Evolutionary conservation across 2,888 invertebrate species (phyloP).

Genomic region (Eucriotettix oculatus): DNA sequence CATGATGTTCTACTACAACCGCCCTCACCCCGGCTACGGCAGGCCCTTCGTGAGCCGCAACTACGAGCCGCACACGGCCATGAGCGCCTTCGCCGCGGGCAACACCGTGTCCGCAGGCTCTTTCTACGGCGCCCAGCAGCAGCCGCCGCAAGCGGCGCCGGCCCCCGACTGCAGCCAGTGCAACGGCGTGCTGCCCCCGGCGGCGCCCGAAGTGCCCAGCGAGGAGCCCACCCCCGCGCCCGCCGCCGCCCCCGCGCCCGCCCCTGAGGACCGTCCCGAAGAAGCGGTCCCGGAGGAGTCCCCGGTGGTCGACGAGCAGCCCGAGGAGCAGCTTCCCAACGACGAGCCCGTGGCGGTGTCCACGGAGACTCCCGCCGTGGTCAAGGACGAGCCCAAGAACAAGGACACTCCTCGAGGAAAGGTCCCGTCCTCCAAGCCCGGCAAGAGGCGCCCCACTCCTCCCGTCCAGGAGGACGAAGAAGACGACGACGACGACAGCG

Average conservation of each 20-base stretch:
- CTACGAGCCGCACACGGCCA: slow-evolving; percentile 21
- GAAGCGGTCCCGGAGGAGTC: not conserved
- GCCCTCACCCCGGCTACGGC: slow-evolving; percentile 15
- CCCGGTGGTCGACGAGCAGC: not conserved
- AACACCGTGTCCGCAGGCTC: slow-evolving; percentile 25
- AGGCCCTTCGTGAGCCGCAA: slow-evolving; percentile 9
- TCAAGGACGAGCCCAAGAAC: not conserved
- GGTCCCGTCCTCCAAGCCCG: not conserved
- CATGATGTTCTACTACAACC: slow-evolving; percentile 21
- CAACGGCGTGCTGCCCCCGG: not conserved
- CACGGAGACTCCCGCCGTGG: not conserved
- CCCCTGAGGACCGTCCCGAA: not conserved
- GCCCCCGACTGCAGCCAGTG: slow-evolving; percentile 2
- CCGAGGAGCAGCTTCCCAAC: not conserved
- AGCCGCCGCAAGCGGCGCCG: not conserved
- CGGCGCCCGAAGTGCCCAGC: not conserved
- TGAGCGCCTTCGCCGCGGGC: slow-evolving; percentile 25
- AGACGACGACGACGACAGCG: slow-evolving; percentile 29
- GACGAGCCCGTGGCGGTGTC: not conserved
- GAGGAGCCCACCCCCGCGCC: not conserved
- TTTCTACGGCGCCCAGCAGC: slow-evolving; percentile 17
- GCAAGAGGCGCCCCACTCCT: not conserved
- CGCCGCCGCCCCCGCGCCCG: not conserved
- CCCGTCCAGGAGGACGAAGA: not conserved
- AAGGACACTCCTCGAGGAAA: not conserved